Evolutionary conservation across 2,797 vertebrate genomes (phyloP).

Genomic region (Pipistrellus kuhlii): DNA sequence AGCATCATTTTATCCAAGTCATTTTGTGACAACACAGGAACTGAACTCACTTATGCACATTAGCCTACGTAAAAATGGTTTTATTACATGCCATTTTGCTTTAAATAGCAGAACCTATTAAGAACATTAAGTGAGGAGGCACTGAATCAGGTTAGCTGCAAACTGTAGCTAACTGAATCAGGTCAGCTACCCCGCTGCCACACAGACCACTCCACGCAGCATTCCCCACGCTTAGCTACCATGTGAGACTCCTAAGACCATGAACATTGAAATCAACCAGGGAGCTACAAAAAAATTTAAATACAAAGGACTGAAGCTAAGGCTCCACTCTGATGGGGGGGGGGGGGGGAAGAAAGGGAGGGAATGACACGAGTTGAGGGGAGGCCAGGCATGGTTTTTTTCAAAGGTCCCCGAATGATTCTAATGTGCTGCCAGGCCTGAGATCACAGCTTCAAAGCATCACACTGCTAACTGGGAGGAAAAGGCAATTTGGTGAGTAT

Average conservation of each 20-base stretch:
- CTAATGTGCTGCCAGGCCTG: background rate
- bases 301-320: background rate
- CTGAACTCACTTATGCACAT: background rate
- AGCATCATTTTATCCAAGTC: background rate
- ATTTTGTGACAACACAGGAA: background rate
- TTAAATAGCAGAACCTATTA: background rate
- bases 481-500: background rate
- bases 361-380: fast-evolving
- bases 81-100: background rate
- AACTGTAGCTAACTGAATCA: too few species aligned
- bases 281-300: background rate
- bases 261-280: background rate
- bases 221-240: background rate
- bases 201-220: fast-evolving
- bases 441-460: background rate
- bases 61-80: background rate
- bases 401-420: background rate
- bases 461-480: background rate
- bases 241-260: background rate
- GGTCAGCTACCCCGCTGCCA: background rate
- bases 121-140: background rate
- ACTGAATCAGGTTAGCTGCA: background rate
- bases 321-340: background rate
- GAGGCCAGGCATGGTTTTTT: background rate
- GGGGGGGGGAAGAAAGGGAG: too few species aligned